Conservation (phyloP, 2,797 vertebrate genomes). For the Somateria mollissima region DNA sequence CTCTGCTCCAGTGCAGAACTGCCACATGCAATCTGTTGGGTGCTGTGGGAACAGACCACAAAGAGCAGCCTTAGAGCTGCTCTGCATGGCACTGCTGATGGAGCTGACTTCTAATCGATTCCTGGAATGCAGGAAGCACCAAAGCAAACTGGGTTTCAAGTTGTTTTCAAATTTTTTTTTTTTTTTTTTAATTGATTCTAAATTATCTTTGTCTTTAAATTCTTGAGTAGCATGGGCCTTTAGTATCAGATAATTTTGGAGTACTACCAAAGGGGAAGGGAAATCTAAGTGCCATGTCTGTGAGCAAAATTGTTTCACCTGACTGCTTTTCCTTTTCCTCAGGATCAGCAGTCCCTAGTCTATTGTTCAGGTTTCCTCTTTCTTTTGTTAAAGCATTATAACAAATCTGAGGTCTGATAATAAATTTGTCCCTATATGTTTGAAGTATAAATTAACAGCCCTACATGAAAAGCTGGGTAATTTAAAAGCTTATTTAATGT, state of each 20-base stretch:
- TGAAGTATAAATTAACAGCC: neutral
- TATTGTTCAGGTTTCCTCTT: neutral
- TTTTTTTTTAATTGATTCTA: too few species aligned
- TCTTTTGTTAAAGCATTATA: neutral
- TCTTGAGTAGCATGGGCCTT: neutral
- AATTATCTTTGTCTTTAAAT: neutral
- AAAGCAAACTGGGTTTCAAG: neutral
- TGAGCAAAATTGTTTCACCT: neutral
- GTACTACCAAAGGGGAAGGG: neutral
- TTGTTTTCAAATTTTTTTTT: too few species aligned
- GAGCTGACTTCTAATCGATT: neutral
- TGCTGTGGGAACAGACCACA: neutral
- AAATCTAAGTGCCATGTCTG: neutral
- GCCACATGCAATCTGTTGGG: neutral
- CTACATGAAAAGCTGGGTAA: neutral
- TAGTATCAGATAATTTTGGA: neutral
- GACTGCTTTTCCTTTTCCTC: neutral
- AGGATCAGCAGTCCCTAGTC: neutral
- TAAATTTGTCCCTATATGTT: neutral
- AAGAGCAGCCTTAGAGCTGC: neutral
- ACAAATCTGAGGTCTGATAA: neutral
- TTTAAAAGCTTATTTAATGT: neutral
- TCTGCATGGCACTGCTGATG: neutral
- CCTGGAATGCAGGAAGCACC: neutral
- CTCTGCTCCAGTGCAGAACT: rapidly evolving